A percentile compares a stretch with the other conserved stretches of the same genome.
Evolutionary conservation across 2,888 invertebrate genomes (phyloP).

Genomic region (Cheilosia urbana): DNA sequence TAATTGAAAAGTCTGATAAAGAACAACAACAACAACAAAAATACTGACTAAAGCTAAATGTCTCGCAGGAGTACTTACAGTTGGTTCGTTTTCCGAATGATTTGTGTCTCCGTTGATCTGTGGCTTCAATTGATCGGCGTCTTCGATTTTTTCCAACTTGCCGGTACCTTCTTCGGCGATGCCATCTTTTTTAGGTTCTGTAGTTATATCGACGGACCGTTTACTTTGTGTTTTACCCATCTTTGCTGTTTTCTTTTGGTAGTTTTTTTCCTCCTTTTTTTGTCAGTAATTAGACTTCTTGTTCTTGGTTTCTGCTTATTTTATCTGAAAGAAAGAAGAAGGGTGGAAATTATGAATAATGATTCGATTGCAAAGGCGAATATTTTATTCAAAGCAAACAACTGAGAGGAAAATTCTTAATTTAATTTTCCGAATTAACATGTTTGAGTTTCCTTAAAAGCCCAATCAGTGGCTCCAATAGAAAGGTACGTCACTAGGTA

Average conservation of each 20-base stretch:
- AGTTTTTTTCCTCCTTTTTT: not conserved
- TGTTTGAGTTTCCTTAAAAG: slow-evolving; percentile 49
- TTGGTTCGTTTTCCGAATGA: slow-evolving; percentile 87
- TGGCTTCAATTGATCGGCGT: slow-evolving; percentile 89
- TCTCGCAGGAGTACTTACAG: slow-evolving; percentile 76
- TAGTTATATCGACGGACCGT: slow-evolving; percentile 93
- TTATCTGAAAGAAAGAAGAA: slow-evolving; percentile 50
- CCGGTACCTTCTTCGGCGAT: slow-evolving; percentile 86
- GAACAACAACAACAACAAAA: slow-evolving; percentile 4
- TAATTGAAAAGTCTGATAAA: slow-evolving; percentile 53
- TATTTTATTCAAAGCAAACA: slow-evolving; percentile 1
- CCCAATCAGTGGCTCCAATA: slow-evolving; percentile 8
- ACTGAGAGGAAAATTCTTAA: slow-evolving; percentile 13
- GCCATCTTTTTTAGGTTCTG: slow-evolving; percentile 87
- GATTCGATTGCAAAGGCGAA: slow-evolving; percentile 34
- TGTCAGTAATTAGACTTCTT: slow-evolving; percentile 41
- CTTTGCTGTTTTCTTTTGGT: slow-evolving; percentile 78
- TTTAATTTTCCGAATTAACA: slow-evolving; percentile 48
- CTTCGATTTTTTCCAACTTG: slow-evolving; percentile 91
- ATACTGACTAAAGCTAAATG: not conserved
- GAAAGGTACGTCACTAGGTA: not conserved
- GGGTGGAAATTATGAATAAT: slow-evolving; percentile 22
- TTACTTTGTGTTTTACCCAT: slow-evolving; percentile 95
- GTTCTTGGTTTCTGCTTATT: slow-evolving; percentile 33
- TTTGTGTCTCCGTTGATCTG: slow-evolving; percentile 89